Base-by-base conservation (phyloP, 2,797 vertebrate species). In the Neostethus bicornis region DNA sequence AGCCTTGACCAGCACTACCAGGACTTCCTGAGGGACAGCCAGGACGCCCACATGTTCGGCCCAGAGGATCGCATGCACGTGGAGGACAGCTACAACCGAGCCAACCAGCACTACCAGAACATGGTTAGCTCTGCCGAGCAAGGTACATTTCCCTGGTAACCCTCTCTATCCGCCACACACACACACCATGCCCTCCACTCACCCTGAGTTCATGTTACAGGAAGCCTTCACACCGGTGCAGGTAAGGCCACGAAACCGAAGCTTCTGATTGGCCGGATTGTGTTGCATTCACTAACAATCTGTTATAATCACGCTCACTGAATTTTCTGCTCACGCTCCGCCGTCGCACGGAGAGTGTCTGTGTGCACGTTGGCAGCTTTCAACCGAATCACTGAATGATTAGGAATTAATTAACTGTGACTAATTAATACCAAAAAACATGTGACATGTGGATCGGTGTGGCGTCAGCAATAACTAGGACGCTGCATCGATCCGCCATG, bases 1-100 rank as follows among this genome's bases (percentile, higher is more conserved):
- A 94, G 89, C 85, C 89, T 98, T 79, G 96, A 98, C 81, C 75
- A 62, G 6, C 95, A 96, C 85, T 96, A 95, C 87, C 95, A 96
- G 89, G 91, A 93, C 68, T 98, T 97, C 87, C 81, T 98, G 78
- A 82, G 90, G 1, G 92, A 95, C 82, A 96, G 95, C 70, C 95
- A 94, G 86, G 96, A 96, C 4, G 89, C 96, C 0, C 87, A 90
- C 7, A 83, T 90, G 82, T 98, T 98, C 4, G 92, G 90, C 23
- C 91, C 95, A 0, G 96, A 97, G 7, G 96, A 98, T 80, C 91
- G 94, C 1, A 92, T 95, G 83, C 93, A 94, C 23, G 88, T 94
- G 0, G 94, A 98, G 89, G 90, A 87, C 0, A 92, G 92, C 50
- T 95, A 94, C 78, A 85, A 75, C 14, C 66, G 85, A 41, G 92